phyloP scores from a whole-genome alignment of 1,140 invertebrate species.

The Metopolophium dirhodum region DNA sequence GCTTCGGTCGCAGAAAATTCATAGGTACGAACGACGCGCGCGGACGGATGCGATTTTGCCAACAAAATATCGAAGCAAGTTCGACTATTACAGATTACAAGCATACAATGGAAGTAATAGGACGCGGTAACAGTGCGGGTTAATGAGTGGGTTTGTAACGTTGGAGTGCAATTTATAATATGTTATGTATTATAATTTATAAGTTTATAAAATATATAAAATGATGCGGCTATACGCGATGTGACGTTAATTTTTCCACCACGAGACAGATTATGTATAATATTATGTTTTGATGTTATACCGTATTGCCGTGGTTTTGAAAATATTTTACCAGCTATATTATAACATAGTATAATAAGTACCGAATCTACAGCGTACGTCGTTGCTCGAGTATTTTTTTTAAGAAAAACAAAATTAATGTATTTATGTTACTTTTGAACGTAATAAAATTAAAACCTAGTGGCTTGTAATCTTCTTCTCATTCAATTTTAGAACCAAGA shows the following conservation, averaged over 20 bases:
- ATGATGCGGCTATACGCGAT: background rate
- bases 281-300: background rate
- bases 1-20: background rate
- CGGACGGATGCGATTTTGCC: no score
- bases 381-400: background rate
- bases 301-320: background rate
- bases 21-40: no score
- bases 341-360: background rate
- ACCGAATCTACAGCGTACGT: background rate
- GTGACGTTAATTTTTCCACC: background rate
- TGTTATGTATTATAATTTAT: no score
- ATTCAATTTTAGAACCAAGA: background rate
- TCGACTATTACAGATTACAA: no score
- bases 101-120: no score
- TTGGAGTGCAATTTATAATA: no score
- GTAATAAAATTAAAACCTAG: constrained; percentile 7
- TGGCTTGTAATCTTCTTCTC: constrained; percentile 11
- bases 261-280: background rate
- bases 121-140: no score
- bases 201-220: background rate
- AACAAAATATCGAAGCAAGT: no score
- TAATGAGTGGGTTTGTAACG: no score
- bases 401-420: background rate
- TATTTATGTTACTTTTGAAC: background rate
- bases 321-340: background rate